Base-by-base conservation (phyloP, 2,797 vertebrate genomes). In the Pygocentrus nattereri region DNA sequence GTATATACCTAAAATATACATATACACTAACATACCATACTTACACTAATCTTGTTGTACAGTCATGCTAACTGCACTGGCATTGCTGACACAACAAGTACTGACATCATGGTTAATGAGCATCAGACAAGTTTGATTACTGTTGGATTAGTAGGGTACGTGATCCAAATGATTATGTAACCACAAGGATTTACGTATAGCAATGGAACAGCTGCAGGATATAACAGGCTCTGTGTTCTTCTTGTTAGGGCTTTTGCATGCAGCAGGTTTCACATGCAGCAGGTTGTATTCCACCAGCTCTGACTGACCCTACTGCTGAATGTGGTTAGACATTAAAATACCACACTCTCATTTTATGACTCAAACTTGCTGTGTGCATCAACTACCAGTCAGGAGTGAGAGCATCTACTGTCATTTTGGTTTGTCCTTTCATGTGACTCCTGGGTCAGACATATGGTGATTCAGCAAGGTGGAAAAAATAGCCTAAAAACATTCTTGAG, bases 341-440 rank as follows among this genome's bases (percentile, higher is more conserved):
- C 41, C 52, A 58, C 11, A 8, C 52, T 58, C 56, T 71, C 47
- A 52, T 44, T 73, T 73, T 54, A 50, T 56, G 50, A 73, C 70
- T 73, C 30, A 73, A 73, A 73, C 23, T 56, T 68, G 38, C 65
- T 2, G 2, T 49, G 16, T 54, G 25, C 18, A n/a, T 73, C 50
- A 56, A 49, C 50, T 73, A 30, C 0, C 70, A 73, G 49, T 31
- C 8, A 19, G 10, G 68, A 49, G 47, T 71, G 49, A 52, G 44
- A 19, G 25, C 47, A 30, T 50, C 16, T 12, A 12, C 27, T 54
- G 49, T 49, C 30, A 73, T 54, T 73, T 73, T 10, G 27, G 73
- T 54, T 31, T 21, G 13, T 12, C 34, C 50, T 8, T 31, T 44
- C 10, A 18, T 23, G 19, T 21, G 49, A 21, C 69, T 30, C 47